Conservation (phyloP, 2,113 vertebrate genomes). For the Anhinga rufa region DNA sequence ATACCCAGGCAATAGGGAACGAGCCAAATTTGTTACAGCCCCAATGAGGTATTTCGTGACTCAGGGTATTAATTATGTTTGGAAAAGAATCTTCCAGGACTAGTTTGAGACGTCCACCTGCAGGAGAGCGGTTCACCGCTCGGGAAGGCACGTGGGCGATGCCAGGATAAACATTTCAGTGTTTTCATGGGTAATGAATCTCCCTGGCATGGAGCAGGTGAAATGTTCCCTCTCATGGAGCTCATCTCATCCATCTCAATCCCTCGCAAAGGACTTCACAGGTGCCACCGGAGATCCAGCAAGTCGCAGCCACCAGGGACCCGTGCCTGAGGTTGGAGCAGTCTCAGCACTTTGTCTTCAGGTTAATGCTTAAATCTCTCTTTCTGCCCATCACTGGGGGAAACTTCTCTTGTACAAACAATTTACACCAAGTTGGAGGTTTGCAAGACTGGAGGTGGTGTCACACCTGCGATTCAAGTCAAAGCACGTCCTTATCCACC, state of each 20-base stretch:
- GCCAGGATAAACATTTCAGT: neutral
- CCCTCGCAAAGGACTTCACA: rapidly evolving
- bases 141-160: neutral
- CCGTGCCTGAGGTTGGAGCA: rapidly evolving
- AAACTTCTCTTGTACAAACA: neutral
- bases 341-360: neutral
- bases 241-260: neutral
- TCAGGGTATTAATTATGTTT: neutral
- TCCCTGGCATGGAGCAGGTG: rapidly evolving
- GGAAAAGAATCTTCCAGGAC: neutral
- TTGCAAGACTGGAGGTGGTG: rapidly evolving
- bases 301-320: neutral
- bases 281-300: rapidly evolving
- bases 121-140: neutral
- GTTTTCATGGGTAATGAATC: neutral
- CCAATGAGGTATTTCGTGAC: neutral
- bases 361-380: neutral
- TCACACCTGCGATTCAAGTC: rapidly evolving
- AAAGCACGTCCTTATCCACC: neutral
- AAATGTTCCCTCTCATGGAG: rapidly evolving
- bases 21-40: neutral
- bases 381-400: neutral
- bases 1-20: rapidly evolving
- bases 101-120: neutral
- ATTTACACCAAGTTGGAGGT: neutral